phyloP scores from a whole-genome alignment of 1,140 invertebrate species.

The Luehdorfia chinensis region DNA sequence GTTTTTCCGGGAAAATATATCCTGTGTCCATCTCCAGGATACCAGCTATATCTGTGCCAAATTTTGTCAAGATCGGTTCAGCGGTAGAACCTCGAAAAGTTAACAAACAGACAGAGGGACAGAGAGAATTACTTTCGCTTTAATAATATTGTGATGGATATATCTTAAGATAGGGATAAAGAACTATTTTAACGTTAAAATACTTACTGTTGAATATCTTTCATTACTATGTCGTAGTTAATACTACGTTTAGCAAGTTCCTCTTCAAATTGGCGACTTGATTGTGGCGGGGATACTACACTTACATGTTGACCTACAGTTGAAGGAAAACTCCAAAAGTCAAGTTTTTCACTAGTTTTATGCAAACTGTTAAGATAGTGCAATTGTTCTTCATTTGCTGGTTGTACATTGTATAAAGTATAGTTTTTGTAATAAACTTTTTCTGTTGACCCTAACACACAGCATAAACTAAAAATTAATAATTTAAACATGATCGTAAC shows the following conservation, averaged over 20 bases:
- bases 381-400: slow-evolving; percentile 42
- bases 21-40: too few species aligned
- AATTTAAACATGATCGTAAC: slow-evolving; percentile 10
- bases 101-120: too few species aligned
- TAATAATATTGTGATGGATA: too few species aligned
- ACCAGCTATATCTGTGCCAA: too few species aligned
- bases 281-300: slow-evolving; percentile 46
- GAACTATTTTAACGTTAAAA: too few species aligned
- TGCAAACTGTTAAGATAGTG: slow-evolving; percentile 39
- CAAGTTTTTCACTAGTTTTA: slow-evolving; percentile 28
- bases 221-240: slow-evolving; percentile 37
- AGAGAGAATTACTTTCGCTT: too few species aligned
- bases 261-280: slow-evolving; percentile 37
- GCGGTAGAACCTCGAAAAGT: too few species aligned
- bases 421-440: slow-evolving; percentile 53
- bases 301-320: slow-evolving; percentile 44
- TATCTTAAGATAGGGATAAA: too few species aligned
- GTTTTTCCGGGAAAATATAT: too few species aligned
- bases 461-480: slow-evolving; percentile 8
- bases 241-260: slow-evolving; percentile 38
- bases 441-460: slow-evolving; percentile 18
- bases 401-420: slow-evolving; percentile 49
- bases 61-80: too few species aligned
- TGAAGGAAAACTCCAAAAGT: slow-evolving; percentile 48
- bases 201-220: slow-evolving; percentile 64